Conservation (phyloP, 2,888 invertebrate genomes). For the Sarcophaga variegata region DNA sequence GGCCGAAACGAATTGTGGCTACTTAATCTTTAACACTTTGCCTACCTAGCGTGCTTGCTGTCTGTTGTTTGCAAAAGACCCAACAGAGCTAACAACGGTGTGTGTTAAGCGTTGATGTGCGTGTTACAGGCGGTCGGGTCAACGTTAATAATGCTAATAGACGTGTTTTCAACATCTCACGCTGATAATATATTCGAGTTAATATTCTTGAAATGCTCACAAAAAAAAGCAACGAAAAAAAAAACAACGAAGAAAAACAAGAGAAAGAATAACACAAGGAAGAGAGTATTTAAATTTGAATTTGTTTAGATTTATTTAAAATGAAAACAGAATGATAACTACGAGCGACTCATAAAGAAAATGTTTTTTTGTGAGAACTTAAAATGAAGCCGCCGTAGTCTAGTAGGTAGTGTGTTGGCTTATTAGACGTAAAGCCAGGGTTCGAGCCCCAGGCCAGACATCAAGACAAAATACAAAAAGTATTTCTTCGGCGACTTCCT, state of each 20-base stretch:
- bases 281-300: background rate
- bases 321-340: background rate
- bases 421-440: too few relatives aligned
- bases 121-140: slow-evolving; percentile 52
- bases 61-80: slow-evolving; percentile 12
- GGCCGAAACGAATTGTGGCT: background rate
- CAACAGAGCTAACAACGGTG: background rate
- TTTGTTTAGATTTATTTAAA: background rate
- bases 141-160: slow-evolving; percentile 44
- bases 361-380: background rate
- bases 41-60: background rate
- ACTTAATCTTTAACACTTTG: background rate
- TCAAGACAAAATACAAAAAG: too few relatives aligned
- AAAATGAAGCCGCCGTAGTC: background rate
- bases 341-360: background rate
- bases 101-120: slow-evolving; percentile 48
- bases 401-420: too few relatives aligned
- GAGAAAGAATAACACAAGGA: background rate
- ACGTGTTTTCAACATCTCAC: slow-evolving; percentile 1
- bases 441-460: too few relatives aligned
- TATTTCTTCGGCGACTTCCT: too few relatives aligned
- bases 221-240: too few relatives aligned
- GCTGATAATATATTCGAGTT: slow-evolving; percentile 43
- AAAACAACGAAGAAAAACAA: background rate
- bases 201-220: background rate